phyloP scores from a whole-genome alignment of 2,113 vertebrate genomes.

The Coturnix japonica region DNA sequence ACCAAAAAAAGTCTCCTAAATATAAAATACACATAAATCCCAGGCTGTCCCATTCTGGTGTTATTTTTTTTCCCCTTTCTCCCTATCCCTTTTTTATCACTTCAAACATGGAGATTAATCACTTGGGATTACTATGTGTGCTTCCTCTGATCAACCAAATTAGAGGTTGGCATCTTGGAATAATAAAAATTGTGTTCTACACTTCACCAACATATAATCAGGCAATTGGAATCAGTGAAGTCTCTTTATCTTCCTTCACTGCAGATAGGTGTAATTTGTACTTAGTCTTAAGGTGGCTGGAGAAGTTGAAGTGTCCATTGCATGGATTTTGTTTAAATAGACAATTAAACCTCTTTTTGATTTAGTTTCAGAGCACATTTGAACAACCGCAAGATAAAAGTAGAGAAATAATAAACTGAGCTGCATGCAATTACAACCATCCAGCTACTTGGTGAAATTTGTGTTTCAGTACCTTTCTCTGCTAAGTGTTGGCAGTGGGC shows the following conservation, averaged over 20 bases:
- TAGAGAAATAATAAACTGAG: background rate
- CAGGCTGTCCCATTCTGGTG: background rate
- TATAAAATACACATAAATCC: background rate
- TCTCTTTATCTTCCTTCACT: background rate
- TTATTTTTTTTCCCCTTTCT: background rate
- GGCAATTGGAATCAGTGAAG: background rate
- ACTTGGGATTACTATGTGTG: background rate
- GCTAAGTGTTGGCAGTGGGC: background rate
- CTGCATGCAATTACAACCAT: background rate
- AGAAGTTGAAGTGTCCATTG: background rate
- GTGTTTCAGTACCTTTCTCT: background rate
- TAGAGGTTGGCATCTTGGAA: conserved; percentile 4
- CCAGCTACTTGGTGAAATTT: background rate
- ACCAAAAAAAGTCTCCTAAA: background rate
- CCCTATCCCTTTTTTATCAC: background rate
- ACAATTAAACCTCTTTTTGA: background rate
- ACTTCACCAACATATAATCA: background rate
- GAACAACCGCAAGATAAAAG: background rate
- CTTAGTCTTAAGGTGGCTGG: background rate
- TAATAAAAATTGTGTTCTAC: background rate
- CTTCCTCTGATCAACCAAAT: background rate
- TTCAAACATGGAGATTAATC: conserved; percentile 3
- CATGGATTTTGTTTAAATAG: background rate
- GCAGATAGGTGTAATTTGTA: background rate
- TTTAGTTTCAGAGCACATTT: background rate